Evolutionary conservation across 2,113 vertebrate genomes (phyloP).

Genomic region (Oreochromis spilurus): DNA sequence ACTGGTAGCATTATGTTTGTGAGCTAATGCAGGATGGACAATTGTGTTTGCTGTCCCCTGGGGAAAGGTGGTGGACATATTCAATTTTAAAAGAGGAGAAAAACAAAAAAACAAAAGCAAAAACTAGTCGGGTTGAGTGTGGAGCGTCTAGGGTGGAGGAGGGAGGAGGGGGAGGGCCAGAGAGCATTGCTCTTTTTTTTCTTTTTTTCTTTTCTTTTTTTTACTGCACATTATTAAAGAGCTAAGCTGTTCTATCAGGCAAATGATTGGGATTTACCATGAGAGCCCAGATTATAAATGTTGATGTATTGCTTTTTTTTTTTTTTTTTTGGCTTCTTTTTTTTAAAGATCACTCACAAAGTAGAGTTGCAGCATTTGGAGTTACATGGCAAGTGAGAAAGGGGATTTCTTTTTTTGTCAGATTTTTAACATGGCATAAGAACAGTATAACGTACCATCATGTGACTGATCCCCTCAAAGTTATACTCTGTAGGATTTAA

Average conservation of each 20-base stretch:
- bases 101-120: slow-evolving; percentile 54
- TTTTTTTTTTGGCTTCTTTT: background rate
- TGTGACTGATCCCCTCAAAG: slow-evolving; percentile 65
- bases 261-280: slow-evolving; percentile 53
- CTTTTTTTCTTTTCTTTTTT: slow-evolving; percentile 38
- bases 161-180: slow-evolving; percentile 42
- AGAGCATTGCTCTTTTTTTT: slow-evolving; percentile 66
- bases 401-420: slow-evolving; percentile 49
- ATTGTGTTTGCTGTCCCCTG: slow-evolving; percentile 85
- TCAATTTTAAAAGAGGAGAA: slow-evolving; percentile 49
- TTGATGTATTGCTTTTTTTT: slow-evolving; percentile 17
- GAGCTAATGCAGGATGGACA: slow-evolving; percentile 94
- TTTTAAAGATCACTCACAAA: slow-evolving; percentile 46
- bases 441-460: slow-evolving; percentile 42
- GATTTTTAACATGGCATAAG: slow-evolving; percentile 15
- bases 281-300: slow-evolving; percentile 50
- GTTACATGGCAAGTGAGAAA: slow-evolving; percentile 44
- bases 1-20: slow-evolving; percentile 91
- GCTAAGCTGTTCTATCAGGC: slow-evolving; percentile 59
- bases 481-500: slow-evolving; percentile 63
- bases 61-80: slow-evolving; percentile 64
- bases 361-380: slow-evolving; percentile 38
- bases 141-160: slow-evolving; percentile 61
- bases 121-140: slow-evolving; percentile 69
- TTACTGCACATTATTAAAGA: slow-evolving; percentile 65